A percentile compares a stretch with the other conserved stretches of the same genome.
These are phyloP conservation scores for Trachurus trachurus DNA, from an alignment of 2,797 vertebrate genomes.

Conservation along the genomic window DNA sequence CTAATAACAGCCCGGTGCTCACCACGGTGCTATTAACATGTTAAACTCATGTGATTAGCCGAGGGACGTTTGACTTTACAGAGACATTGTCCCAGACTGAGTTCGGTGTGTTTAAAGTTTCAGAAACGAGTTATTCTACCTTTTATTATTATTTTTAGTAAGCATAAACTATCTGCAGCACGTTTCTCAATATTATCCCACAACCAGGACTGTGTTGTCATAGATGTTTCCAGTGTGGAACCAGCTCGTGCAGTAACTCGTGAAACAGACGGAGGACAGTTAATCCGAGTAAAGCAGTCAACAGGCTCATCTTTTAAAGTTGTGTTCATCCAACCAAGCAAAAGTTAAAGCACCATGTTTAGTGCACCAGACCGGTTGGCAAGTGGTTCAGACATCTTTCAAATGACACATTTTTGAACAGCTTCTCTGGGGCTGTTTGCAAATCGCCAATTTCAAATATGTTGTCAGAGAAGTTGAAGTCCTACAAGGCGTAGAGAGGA, in stretches of 20 bases:
- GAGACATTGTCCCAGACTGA: background rate
- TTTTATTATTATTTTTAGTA: background rate
- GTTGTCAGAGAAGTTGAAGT: background rate
- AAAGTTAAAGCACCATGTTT: no score
- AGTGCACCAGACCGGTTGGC: background rate
- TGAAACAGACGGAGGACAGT: background rate
- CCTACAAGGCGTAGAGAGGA: background rate
- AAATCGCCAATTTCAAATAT: background rate
- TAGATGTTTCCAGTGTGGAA: background rate
- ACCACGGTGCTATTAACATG: conserved; percentile 31
- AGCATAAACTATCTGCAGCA: no score
- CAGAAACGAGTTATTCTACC: background rate
- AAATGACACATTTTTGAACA: background rate
- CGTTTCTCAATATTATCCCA: no score
- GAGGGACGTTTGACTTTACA: background rate
- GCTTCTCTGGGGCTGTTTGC: background rate
- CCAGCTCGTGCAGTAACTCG: background rate
- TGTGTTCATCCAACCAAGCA: background rate
- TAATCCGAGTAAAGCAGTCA: background rate
- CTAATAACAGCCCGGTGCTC: conserved; percentile 10
- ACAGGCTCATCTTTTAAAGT: background rate
- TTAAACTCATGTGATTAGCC: conserved; percentile 23
- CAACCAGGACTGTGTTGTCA: background rate
- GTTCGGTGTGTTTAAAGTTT: conserved; percentile 28
- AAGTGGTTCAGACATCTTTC: background rate